These are phyloP conservation scores for Daboia siamensis DNA, from an alignment of 2,113 vertebrate genomes.

Conservation along the genomic window DNA sequence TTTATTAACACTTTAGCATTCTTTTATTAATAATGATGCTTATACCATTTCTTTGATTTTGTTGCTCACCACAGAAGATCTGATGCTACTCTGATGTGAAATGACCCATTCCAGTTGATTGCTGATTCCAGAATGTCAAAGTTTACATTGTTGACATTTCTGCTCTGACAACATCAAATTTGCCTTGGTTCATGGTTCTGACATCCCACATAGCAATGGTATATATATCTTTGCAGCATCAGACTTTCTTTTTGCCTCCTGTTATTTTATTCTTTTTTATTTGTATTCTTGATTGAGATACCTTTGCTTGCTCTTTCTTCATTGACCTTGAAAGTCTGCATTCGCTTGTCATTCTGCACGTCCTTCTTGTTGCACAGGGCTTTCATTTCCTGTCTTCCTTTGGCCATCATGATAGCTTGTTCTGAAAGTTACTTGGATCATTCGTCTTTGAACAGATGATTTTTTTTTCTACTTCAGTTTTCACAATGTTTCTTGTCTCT, in stretches of 20 bases:
- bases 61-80: neutral
- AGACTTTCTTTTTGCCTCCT: neutral
- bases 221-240: neutral
- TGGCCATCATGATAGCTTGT: neutral
- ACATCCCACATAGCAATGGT: neutral
- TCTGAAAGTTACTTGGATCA: neutral
- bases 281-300: neutral
- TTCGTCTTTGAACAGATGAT: neutral
- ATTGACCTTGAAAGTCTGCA: neutral
- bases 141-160: neutral
- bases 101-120: neutral
- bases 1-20: neutral
- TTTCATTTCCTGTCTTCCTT: neutral
- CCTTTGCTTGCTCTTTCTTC: neutral
- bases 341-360: neutral
- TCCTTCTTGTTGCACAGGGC: neutral
- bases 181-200: neutral
- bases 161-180: neutral
- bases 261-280: neutral
- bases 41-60: neutral
- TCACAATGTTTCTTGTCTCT: neutral
- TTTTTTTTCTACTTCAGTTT: neutral
- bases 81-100: neutral
- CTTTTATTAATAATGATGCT: neutral
- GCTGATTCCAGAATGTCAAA: neutral